Percentiles rank a stretch among this genome's conserved stretches.
phyloP scores from a whole-genome alignment of 2,113 vertebrate genomes.

The Rhinoptilus africanus region DNA sequence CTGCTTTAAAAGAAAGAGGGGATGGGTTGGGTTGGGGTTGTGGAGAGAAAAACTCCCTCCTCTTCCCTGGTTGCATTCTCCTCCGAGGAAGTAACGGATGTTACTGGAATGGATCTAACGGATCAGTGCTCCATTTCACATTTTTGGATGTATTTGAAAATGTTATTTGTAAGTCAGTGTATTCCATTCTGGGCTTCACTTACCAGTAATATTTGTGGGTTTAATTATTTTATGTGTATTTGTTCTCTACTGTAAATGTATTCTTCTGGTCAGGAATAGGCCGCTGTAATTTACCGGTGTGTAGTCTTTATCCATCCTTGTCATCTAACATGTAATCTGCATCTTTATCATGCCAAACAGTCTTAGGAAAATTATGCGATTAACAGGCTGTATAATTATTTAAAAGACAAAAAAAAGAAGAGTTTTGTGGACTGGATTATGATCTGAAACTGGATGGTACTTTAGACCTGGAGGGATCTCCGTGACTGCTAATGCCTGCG shows the following conservation, averaged over 20 bases:
- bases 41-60: background rate
- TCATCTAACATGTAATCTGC: background rate
- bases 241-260: conserved; percentile 28
- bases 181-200: conserved; percentile 1
- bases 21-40: background rate
- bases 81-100: background rate
- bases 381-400: background rate
- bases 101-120: background rate
- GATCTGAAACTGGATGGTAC: conserved; percentile 22
- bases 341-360: background rate
- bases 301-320: background rate
- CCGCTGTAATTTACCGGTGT: background rate
- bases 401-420: background rate
- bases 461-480: background rate
- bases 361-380: background rate
- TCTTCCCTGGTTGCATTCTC: background rate
- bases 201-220: conserved; percentile 15
- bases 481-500: background rate
- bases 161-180: background rate
- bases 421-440: background rate
- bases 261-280: background rate
- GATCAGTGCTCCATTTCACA: conserved; percentile 44
- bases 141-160: conserved; percentile 32
- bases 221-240: conserved; percentile 23
- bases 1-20: conserved; percentile 21